A percentile compares a stretch with the other conserved stretches of the same genome.
Evolutionary conservation across 2,888 invertebrate species (phyloP).

Genomic region (Nomada fabriciana): DNA sequence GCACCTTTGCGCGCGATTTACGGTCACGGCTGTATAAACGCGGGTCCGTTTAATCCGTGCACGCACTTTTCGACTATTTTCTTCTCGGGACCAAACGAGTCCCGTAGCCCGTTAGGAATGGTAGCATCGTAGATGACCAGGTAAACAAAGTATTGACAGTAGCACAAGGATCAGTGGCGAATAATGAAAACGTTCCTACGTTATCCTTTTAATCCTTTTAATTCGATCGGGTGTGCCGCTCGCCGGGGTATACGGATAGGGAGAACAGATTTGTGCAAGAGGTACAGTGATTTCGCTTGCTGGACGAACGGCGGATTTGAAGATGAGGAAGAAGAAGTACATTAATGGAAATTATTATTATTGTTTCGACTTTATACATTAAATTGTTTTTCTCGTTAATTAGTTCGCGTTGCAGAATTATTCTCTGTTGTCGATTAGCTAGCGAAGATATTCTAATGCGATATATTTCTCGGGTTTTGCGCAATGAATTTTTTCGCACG

Average conservation of each 20-base stretch:
- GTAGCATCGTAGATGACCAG: neutral
- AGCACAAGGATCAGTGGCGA: neutral
- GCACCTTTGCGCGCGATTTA: constrained; percentile 46
- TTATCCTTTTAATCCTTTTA: no score
- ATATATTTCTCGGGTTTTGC: no score
- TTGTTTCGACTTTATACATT: no score
- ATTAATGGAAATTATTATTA: no score
- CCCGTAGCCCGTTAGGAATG: no score
- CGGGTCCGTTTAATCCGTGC: neutral
- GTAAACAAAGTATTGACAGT: constrained; percentile 9
- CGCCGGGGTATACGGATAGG: no score
- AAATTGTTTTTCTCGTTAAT: neutral
- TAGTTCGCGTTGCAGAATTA: no score
- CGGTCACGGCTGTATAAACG: constrained; percentile 8
- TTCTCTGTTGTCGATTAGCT: no score
- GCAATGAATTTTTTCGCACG: neutral
- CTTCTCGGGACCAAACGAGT: no score
- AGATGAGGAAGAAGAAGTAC: neutral
- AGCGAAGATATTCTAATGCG: no score
- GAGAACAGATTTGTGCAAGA: neutral
- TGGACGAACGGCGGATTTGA: neutral
- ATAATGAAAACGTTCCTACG: neutral
- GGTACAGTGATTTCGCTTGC: neutral
- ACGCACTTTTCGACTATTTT: neutral
- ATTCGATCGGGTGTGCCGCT: no score